Evolutionary conservation across 2,888 invertebrate species (phyloP), one percentile per base, ranked within the genome.

Genomic region (Criorhina ranunculi): DNA sequence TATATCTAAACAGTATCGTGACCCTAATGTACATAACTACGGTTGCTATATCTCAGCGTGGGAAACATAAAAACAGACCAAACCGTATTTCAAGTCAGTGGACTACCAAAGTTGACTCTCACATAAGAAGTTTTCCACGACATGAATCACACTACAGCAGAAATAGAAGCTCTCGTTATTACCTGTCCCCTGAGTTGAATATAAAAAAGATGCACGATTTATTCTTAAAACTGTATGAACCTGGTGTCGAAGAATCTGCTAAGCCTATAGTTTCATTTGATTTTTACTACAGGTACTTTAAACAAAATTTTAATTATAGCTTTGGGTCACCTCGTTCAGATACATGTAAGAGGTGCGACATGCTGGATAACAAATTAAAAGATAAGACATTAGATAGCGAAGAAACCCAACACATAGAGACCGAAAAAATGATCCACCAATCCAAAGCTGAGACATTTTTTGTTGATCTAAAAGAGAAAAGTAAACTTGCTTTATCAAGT

Each of bases 401-500:
- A n/a, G 53, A 57, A 57, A 57, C 35, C 17, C 35, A 55, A 33
- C 55, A 31, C 33, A 55, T 46, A 17, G 55, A 55, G 33, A 35
- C 55, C 17, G 40, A 40, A 59, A 37, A 37, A 59, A 59, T 59
- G 42, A 59, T 59, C 40, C 29, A 59, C 59, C 24, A 59, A 40
- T 59, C 59, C 40, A 59, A 40, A 59, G 59, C 59, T 53, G 29
- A 53, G 12, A 53, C 53, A 29, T 53, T 53, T 53, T 31, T 53
- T 53, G 53, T 53, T 53, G 53, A 29, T 53, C 29, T 53, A 53
- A 53, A 53, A 53, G 31, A 31, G n/a, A 53, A 53, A 53, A 53
- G 40, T 40, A 42, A 59, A 59, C 59, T 59, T 59, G 57, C 37
- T 57, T 37, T 57, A 57, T 57, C 57, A 57, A 40, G 37, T 59